phyloP scores from a whole-genome alignment of 1,140 invertebrate species.

The Tetragnatha versicolor region DNA sequence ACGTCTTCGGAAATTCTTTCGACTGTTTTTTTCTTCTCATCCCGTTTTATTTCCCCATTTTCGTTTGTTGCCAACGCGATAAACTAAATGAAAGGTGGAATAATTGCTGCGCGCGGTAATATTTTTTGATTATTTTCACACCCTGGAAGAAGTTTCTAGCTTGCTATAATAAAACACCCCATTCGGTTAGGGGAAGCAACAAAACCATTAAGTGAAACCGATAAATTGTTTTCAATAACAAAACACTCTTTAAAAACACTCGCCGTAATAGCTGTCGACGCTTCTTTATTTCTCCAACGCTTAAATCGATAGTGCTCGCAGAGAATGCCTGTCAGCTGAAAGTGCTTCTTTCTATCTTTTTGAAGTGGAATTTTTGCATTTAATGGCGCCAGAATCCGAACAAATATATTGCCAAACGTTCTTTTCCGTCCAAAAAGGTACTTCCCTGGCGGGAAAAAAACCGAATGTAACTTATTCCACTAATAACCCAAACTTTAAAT shows the following conservation, averaged over 20 bases:
- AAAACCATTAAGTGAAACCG: constrained; percentile 51
- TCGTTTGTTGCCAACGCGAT: constrained; percentile 6
- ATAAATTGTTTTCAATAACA: constrained; percentile 53
- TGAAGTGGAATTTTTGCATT: no score
- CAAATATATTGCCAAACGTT: no score
- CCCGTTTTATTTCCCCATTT: no score
- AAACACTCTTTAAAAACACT: constrained; percentile 53
- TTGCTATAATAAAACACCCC: constrained; percentile 45
- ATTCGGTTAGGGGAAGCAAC: constrained; percentile 26
- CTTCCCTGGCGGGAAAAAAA: no score
- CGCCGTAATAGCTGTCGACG: constrained; percentile 48
- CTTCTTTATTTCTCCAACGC: constrained; percentile 43
- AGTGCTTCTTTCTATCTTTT: not conserved
- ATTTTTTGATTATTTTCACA: constrained; percentile 38
- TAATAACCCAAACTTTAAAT: no score
- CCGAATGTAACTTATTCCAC: no score
- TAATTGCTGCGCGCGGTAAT: constrained; percentile 37
- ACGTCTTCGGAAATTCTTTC: constrained; percentile 16
- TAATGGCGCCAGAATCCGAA: no score
- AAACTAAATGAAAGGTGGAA: constrained; percentile 31
- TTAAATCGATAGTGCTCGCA: constrained; percentile 39
- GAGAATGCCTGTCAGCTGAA: not conserved
- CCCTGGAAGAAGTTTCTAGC: not conserved
- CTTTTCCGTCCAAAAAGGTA: no score
- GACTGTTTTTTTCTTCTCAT: not conserved